Conservation (phyloP, 2,888 invertebrate genomes). For the Dynastes maya region DNA sequence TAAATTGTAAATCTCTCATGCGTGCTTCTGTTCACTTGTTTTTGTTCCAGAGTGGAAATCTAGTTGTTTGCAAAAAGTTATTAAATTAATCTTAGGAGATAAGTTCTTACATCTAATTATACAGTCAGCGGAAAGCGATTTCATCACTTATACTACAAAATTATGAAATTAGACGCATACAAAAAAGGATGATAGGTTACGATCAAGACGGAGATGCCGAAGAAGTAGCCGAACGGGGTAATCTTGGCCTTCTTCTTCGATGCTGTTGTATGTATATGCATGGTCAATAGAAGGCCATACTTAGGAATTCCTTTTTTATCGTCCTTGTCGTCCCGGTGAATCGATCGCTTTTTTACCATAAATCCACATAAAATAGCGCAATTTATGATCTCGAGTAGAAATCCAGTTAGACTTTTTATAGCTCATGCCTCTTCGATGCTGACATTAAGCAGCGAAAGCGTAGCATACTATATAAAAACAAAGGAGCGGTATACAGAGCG, state of each 20-base stretch:
- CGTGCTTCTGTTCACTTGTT: no score
- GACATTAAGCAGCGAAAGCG: background rate
- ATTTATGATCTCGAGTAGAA: conserved; percentile 38
- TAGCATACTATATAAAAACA: conserved; percentile 1
- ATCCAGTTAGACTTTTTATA: conserved; percentile 45
- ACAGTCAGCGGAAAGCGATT: background rate
- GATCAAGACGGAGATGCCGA: conserved; percentile 11
- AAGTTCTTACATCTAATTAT: background rate
- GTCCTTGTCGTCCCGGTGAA: conserved; percentile 20
- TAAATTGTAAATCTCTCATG: no score
- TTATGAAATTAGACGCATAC: background rate
- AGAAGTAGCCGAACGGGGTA: conserved; percentile 19
- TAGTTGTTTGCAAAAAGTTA: no score
- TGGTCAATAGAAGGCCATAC: conserved; percentile 28
- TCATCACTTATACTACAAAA: background rate
- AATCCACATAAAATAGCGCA: conserved; percentile 39
- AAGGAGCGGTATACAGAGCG: background rate
- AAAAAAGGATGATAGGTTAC: background rate
- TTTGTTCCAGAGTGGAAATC: no score
- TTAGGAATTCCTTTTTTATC: conserved; percentile 30
- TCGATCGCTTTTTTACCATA: conserved; percentile 34
- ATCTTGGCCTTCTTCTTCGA: conserved; percentile 17
- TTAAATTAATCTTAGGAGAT: background rate
- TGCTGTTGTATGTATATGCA: conserved; percentile 6
- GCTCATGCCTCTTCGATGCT: conserved; percentile 11